Evolutionary conservation across 2,888 invertebrate genomes (phyloP), one percentile per base, ranked within the genome.

Genomic region (Esperia sulphurella): DNA sequence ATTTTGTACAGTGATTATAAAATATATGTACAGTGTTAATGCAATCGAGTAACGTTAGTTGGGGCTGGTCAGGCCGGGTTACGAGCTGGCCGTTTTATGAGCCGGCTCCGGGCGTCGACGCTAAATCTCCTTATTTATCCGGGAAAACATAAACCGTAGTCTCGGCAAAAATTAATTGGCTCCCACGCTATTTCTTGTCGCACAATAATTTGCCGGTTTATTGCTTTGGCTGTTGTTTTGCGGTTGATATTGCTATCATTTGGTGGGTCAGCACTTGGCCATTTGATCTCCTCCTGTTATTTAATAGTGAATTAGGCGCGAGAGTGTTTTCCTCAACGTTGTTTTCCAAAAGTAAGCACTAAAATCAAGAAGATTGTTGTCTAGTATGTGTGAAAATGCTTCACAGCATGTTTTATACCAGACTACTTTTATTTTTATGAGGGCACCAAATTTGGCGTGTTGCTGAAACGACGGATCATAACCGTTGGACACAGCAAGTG

Each of bases 71-170:
- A 75, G 70, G 70, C 59, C 68, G 66, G 65, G 81, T 80, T 82
- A 79, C 82, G 78, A 82, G 75, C 76, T 66, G 71, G 77, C 76
- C 71, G 75, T 78, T 85, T 86, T 73, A 74, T 59, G 74, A 69
- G 68, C 58, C 60, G 48, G 78, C 76, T 72, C 73, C 71, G 72
- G 77, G 74, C 80, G 74, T 74, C 73, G 75, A 71, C 74, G 82
- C 83, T 82, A 85, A 87, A 87, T 85, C 86, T 86, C 75, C 84
- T 87, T 86, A 86, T 87, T 87, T 87, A 86, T 86, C 83, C 83
- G 76, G 76, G 76, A 79, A 75, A 82, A 83, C 85, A 86, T 87
- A 88, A 88, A 88, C 77, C 77, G 76, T 72, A 79, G 80, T 79
- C 78, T 82, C 79, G 75, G 81, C 82, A 83, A 84, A 87, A 85